Evolutionary conservation across 2,888 invertebrate genomes (phyloP), one percentile per base, ranked within the genome.

Genomic region (Cyclophora punctaria): DNA sequence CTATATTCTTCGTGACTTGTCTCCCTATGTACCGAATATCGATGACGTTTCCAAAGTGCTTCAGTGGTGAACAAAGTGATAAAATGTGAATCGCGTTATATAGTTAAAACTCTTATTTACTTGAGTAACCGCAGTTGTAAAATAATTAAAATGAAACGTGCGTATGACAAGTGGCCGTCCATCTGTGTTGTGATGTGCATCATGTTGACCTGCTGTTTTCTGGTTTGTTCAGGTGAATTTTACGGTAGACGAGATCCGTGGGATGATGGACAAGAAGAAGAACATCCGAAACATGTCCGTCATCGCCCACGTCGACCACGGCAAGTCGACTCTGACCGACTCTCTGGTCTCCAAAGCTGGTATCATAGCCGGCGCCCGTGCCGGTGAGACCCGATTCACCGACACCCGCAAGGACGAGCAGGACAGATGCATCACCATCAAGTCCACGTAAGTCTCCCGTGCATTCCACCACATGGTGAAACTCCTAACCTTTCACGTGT

Each of bases 251-350:
- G 98, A 99, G 92, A 99, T 99, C 92, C 96, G 99, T 90, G 91
- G 79, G 84, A 97, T 99, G 95, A 99, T 99, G 99, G 99, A 99
- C 96, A 97, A 97, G 90, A 99, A 99, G 92, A 92, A 92, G 91
- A 99, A 99, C 87, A 99, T 99, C 91, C 95, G 99, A 84, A 99
- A 99, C 91, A 99, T 99, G 99, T 99, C 99, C 81, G 99, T 99
- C 90, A 99, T 99, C 84, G 99, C 99, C 73, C 99, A 99, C 90
- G 99, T 99, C 67, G 99, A 99, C 91, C 99, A 99, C 89, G 99
- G 99, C 80, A 99, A 99, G 90, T 99, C 99, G 65, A 99, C 99
- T 53, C 89, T 99, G 80, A 99, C 99, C 54, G 99, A 99, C 90
- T 99, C 99, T 61, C 92, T 99, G 77, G 99, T 99, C 64, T 98